These are phyloP conservation scores for Hapalemur alaotrensis DNA, from an alignment of 2,797 vertebrate species.

Conservation along the genomic window DNA sequence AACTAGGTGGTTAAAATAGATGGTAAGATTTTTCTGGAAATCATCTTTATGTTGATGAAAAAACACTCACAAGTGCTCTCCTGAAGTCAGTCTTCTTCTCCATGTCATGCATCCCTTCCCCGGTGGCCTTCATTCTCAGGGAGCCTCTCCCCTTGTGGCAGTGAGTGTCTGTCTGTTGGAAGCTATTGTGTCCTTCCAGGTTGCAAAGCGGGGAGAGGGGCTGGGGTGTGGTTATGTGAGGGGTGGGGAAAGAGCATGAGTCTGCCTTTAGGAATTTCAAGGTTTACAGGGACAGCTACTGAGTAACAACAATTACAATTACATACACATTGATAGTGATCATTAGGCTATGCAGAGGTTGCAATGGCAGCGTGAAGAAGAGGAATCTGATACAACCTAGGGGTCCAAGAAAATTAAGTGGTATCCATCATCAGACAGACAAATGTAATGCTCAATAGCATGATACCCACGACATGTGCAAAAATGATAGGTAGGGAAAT, in stretches of 20 bases:
- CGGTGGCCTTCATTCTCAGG: background rate
- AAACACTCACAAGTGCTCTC: background rate
- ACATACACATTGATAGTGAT: background rate
- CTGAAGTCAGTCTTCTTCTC: background rate
- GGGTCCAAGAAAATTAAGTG: background rate
- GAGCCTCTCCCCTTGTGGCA: background rate
- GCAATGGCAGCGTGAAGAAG: background rate
- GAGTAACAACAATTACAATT: background rate
- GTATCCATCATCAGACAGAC: background rate
- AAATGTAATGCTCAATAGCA: background rate
- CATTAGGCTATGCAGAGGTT: background rate
- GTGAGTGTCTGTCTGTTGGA: background rate
- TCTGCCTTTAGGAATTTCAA: background rate
- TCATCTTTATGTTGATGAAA: background rate
- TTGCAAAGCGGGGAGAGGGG: background rate
- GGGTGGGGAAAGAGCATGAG: background rate
- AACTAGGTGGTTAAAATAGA: background rate
- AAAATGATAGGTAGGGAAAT: background rate
- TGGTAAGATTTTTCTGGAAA: constrained; percentile 1
- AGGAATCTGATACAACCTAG: background rate
- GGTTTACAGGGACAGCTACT: background rate
- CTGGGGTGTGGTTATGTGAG: accelerated
- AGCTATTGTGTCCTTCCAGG: background rate
- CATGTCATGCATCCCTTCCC: background rate
- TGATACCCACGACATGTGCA: background rate